Conservation (phyloP, 2,797 vertebrate species). For the Hemitrygon akajei region DNA sequence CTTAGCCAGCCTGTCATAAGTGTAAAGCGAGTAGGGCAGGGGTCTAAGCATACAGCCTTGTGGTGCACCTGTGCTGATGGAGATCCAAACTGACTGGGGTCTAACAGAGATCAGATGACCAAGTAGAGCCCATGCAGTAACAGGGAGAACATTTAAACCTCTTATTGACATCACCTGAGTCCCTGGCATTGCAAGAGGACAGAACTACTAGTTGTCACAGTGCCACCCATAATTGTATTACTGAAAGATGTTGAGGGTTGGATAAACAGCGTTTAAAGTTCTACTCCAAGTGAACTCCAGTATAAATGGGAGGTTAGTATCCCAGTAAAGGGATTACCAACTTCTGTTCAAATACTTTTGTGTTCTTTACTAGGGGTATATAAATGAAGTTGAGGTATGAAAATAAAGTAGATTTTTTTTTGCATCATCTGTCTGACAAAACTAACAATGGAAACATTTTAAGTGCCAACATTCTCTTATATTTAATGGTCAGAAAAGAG, state of each 20-base stretch:
- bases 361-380: not conserved
- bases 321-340: not conserved
- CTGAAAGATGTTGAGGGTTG: not conserved
- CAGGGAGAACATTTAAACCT: no score
- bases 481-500: not conserved
- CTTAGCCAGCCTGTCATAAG: no score
- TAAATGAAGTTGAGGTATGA: not conserved
- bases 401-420: not conserved
- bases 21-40: no score
- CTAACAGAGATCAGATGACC: no score
- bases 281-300: not conserved
- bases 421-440: not conserved
- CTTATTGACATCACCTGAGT: no score
- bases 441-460: not conserved
- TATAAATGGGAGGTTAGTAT: not conserved
- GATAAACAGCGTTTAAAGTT: not conserved
- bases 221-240: not conserved
- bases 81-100: no score
- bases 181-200: no score
- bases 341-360: no score
- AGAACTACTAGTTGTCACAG: no score
- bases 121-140: no score
- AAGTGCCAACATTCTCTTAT: not conserved
- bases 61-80: no score
- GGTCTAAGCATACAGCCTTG: no score